Conservation (phyloP, 2,113 vertebrate genomes). For the Nestor notabilis region DNA sequence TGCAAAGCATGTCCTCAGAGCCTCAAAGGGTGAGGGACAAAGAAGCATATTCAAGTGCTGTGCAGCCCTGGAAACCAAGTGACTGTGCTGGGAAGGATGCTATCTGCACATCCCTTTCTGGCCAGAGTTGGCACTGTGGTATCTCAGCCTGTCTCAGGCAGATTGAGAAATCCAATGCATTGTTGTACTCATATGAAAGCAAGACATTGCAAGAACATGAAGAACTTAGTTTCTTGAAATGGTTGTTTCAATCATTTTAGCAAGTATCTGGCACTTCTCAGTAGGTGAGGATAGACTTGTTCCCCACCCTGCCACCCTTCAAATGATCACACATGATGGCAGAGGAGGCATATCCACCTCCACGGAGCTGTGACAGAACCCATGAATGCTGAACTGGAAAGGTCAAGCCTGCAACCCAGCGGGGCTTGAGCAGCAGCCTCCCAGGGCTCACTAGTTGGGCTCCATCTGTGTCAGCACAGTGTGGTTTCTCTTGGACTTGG, state of each 20-base stretch:
- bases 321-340: background rate
- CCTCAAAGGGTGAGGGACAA: background rate
- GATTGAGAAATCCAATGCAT: background rate
- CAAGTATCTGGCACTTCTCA: background rate
- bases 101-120: background rate
- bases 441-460: background rate
- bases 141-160: background rate
- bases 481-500: background rate
- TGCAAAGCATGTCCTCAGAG: background rate
- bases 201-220: background rate
- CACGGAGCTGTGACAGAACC: background rate
- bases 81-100: background rate
- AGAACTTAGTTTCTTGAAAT: background rate
- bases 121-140: background rate
- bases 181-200: rapidly evolving
- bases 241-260: background rate
- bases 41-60: background rate
- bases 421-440: background rate
- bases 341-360: background rate
- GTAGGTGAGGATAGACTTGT: background rate
- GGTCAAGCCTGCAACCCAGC: background rate
- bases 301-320: background rate
- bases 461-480: background rate
- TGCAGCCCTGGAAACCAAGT: background rate
- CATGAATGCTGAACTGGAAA: background rate